Base-by-base conservation (phyloP, 2,888 invertebrate genomes). In the Ptilodon capucinus region DNA sequence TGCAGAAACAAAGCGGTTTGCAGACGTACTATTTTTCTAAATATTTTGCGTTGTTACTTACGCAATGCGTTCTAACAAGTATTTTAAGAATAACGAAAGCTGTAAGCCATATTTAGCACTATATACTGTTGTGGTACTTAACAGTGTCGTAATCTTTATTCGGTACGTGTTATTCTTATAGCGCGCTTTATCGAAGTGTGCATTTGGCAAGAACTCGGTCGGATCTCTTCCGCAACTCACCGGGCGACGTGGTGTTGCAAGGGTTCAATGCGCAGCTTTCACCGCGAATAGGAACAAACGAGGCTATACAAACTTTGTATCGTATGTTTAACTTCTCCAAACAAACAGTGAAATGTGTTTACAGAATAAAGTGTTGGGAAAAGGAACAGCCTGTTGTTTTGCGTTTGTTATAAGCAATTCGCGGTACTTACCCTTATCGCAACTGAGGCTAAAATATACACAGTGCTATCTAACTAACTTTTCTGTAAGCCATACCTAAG, bases 241-340 rank as follows among this genome's bases (percentile, higher is more conserved):
- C 32, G 19, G 48, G 55, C 46, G 36, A 44, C 47, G 41, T n/a
- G 53, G 55, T 69, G 64, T 66, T 61, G 63, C 53, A 64, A 64
- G 55, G 50, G 46, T 39, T 28, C 41, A 74, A 72, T 75, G 75
- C 54, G 48, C 62, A 54, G 73, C 77, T 82, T 81, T 81, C 79
- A 76, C 79, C 70, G 53, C 48, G 57, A 64, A 16, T 16, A 17
- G 53, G 64, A 71, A 67, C 63, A 58, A 61, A 60, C 48, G 51
- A 28, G 46, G 28, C 42, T 43, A 43, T 17, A 17, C 35, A 16
- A 16, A 16, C 34, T 4, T 8, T 9, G 7, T 32, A 32, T 14
- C 11, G 5, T 14, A 32, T 11, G 34, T 34, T 23, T 23, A 28
- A 16, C 35, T 28, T 35, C 17, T 17, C 11, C 17, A 35, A 35